Percentiles rank a stretch among this genome's conserved stretches.
These are phyloP conservation scores for Lasioglossum zephyrum DNA, from an alignment of 2,888 invertebrate genomes.

Conservation along the genomic window DNA sequence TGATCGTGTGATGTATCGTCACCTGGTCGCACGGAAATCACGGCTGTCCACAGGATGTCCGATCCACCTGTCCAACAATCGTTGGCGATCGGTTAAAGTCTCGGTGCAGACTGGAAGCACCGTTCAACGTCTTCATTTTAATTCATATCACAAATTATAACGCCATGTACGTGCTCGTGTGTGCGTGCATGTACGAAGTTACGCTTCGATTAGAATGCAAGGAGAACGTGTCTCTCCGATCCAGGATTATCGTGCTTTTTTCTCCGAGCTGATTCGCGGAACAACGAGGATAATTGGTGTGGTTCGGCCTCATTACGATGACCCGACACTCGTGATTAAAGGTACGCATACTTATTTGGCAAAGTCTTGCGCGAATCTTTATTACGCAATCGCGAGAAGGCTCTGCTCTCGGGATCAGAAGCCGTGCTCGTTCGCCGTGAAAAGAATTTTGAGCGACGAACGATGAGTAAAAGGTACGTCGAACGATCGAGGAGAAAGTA, in stretches of 20 bases:
- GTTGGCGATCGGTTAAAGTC: slow-evolving; percentile 12
- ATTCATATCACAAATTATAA: slow-evolving; percentile 40
- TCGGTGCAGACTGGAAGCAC: slow-evolving; percentile 32
- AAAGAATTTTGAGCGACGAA: neutral
- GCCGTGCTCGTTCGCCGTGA: neutral
- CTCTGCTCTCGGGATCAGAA: neutral
- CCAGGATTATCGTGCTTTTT: neutral
- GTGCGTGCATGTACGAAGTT: neutral
- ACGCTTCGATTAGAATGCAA: slow-evolving; percentile 7
- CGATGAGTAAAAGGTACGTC: neutral
- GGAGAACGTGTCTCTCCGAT: slow-evolving; percentile 20
- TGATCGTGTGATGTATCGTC: neutral
- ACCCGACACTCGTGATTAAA: neutral
- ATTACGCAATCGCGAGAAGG: neutral
- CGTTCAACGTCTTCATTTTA: slow-evolving; percentile 34
- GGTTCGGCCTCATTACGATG: neutral
- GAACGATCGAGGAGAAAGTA: neutral
- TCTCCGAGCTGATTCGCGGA: neutral
- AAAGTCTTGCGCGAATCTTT: neutral
- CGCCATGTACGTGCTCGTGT: neutral
- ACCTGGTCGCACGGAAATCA: neutral
- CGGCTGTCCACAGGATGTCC: neutral
- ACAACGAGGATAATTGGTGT: slow-evolving; percentile 21
- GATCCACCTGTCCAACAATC: neutral
- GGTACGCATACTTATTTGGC: neutral